phyloP scores from a whole-genome alignment of 2,113 vertebrate genomes.

The Apistogramma diplotaenia region DNA sequence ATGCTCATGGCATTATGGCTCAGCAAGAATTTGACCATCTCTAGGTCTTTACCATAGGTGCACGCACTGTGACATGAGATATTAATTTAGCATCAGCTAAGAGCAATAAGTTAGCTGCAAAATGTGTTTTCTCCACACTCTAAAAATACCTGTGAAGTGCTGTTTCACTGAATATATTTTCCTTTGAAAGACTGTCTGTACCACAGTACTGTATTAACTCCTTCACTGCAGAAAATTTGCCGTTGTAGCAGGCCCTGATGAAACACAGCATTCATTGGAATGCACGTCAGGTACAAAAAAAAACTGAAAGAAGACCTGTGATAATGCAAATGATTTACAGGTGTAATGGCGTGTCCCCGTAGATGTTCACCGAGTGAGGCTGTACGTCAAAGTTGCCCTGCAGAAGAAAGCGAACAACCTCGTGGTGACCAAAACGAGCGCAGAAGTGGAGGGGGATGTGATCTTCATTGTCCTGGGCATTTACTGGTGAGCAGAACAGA shows the following conservation, averaged over 20 bases:
- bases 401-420: slow-evolving; percentile 84
- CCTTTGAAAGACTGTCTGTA: slow-evolving; percentile 89
- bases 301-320: neutral
- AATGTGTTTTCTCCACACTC: neutral
- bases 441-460: slow-evolving; percentile 93
- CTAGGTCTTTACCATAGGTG: slow-evolving; percentile 90
- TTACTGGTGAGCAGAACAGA: slow-evolving; percentile 76
- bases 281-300: neutral
- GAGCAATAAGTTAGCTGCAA: neutral
- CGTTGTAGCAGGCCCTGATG: slow-evolving; percentile 89
- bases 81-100: neutral
- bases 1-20: slow-evolving; percentile 87
- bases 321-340: slow-evolving; percentile 78
- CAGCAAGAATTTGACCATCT: slow-evolving; percentile 91
- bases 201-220: slow-evolving; percentile 88
- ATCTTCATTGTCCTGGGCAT: slow-evolving; percentile 92
- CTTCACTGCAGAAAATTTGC: slow-evolving; percentile 85
- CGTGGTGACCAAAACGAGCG: slow-evolving; percentile 87
- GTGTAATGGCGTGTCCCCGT: slow-evolving; percentile 90
- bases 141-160: slow-evolving; percentile 86
- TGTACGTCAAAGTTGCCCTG: slow-evolving; percentile 83
- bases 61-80: slow-evolving; percentile 81
- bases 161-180: slow-evolving; percentile 97
- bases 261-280: neutral
- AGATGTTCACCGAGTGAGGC: slow-evolving; percentile 91